Evolutionary conservation across 1,140 invertebrate genomes (phyloP), one percentile per base, ranked within the genome.

Genomic region (Cryptotermes secundus): DNA sequence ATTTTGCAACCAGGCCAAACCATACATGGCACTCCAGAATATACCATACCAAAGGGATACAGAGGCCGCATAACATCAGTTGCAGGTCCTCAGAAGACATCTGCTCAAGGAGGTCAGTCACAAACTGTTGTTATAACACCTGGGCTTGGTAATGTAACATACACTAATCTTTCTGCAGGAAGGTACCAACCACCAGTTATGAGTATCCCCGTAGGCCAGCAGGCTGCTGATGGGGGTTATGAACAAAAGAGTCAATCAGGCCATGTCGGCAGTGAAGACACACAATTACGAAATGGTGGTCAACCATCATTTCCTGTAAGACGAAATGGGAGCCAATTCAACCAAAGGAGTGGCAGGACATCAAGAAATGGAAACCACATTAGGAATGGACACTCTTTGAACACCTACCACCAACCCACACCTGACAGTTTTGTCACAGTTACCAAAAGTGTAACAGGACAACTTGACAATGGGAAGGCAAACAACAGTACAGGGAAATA

Each of bases 361-460:
- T 65, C 31, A 10, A 45, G 83, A 36, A 83, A 83, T 42, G 72
- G 83, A 16, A 26, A 35, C 59, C 59, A 79, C 16, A 34, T 83
- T 19, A 84, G 84, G 81, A 85, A 83, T 59, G 81, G 72, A 9
- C n/a, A 53, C 31, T 26, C 19, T 7, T 3, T 45, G 35, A 31
- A 45, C 26, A 24, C 31, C 10, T 26, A 34, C 80, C 7, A 36
- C 80, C 35, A 34, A 0, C 36, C 49, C n/a, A 49, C 84, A 26
- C 88, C 89, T 6, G 91, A 92, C 24, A 91, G 90, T 86, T 95
- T 94, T 87, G 91, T 95, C 0, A 95, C 95, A 0, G 93, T 96
- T 6, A 95, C 94, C 2, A 96, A 95, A 87, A 95, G 95, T 31
- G 93, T 96, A 53, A 94, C 95, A 9, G 94, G 95, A 26, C 93